These are phyloP conservation scores for Colletes latitarsis DNA, from an alignment of 1,140 invertebrate genomes.

Conservation along the genomic window DNA sequence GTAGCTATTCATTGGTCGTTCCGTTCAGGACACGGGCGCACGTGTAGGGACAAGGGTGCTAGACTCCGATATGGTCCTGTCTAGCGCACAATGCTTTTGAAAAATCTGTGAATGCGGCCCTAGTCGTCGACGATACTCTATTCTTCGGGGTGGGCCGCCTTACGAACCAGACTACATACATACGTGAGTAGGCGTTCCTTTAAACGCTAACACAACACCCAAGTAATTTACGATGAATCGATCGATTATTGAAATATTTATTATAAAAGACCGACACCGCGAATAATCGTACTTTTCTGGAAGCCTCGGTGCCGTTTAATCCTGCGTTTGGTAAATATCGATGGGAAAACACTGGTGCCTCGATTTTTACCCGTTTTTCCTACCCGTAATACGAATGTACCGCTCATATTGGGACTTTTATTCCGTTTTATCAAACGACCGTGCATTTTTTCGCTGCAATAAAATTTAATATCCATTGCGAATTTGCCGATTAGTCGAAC, in stretches of 20 bases:
- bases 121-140: constrained; percentile 26
- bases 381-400: constrained; percentile 17
- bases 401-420: constrained; percentile 10
- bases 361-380: no score
- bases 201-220: no score
- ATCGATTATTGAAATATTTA: constrained; percentile 22
- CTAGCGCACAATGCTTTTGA: constrained; percentile 61
- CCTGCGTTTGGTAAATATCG: constrained; percentile 3
- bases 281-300: constrained; percentile 4
- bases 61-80: constrained; percentile 69
- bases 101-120: constrained; percentile 56
- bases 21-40: constrained; percentile 42
- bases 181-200: no score
- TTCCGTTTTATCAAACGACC: background rate
- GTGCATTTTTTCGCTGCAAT: constrained; percentile 43
- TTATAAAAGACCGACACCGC: background rate
- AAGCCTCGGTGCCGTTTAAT: constrained; percentile 17
- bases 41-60: constrained; percentile 59
- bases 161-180: background rate
- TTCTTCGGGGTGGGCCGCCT: no score
- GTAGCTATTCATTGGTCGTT: constrained; percentile 60
- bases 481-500: constrained; percentile 50
- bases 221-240: constrained; percentile 6
- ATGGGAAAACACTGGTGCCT: background rate
- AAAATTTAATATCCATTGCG: constrained; percentile 51